phyloP scores from a whole-genome alignment of 2,888 invertebrate species.

The Glomeris marginata region DNA sequence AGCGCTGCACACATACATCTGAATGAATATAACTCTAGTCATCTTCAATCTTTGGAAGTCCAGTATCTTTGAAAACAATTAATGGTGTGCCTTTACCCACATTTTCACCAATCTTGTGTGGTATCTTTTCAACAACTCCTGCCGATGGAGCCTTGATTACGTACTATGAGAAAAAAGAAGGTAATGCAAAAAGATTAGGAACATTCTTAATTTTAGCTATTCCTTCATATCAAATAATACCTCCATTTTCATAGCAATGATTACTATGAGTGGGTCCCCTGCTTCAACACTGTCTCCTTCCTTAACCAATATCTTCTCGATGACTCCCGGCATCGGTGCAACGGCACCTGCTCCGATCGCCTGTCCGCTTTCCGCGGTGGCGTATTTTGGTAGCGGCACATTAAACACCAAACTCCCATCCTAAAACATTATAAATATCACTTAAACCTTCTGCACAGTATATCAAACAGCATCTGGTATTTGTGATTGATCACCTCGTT shows the following conservation, averaged over 20 bases:
- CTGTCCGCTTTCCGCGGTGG: conserved; percentile 22
- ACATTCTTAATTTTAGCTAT: conserved; percentile 1
- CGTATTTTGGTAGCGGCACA: conserved; percentile 35
- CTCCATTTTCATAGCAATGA: conserved; percentile 99
- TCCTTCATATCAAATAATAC: conserved; percentile 26
- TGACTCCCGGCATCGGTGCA: conserved; percentile 91
- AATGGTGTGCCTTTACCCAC: conserved; percentile 48
- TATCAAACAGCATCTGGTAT: too few species aligned
- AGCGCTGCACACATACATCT: too few species aligned
- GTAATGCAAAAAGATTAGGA: not conserved
- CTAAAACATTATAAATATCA: conserved; percentile 32
- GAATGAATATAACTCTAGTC: too few species aligned
- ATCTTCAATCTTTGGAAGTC: too few species aligned
- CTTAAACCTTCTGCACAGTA: too few species aligned
- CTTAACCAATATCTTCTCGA: conserved; percentile 75
- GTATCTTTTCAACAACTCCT: conserved; percentile 56
- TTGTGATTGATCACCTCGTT: conserved; percentile 41
- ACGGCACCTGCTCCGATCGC: conserved; percentile 43
- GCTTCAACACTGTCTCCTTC: conserved; percentile 64
- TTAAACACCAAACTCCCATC: conserved; percentile 49
- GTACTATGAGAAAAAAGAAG: conserved; percentile 39
- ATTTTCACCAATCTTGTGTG: conserved; percentile 60
- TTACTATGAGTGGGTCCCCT: conserved; percentile 80
- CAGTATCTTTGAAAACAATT: conserved; percentile 23
- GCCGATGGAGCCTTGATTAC: conserved; percentile 69